Evolutionary conservation across 2,888 invertebrate genomes (phyloP).

Genomic region (Steinernema carpocapsae): DNA sequence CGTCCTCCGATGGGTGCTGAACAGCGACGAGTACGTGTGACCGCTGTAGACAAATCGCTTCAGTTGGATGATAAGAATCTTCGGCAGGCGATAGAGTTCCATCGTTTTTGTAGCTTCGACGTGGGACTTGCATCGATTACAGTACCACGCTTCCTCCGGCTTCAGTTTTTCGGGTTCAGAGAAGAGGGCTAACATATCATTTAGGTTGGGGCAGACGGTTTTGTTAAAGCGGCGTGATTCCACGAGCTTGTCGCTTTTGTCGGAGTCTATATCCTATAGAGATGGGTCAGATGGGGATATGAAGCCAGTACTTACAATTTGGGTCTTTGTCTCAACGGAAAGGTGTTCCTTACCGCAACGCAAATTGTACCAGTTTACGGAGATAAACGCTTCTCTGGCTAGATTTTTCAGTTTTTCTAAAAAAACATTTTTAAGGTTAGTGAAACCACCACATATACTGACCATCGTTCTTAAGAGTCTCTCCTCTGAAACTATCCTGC

Average conservation of each 20-base stretch:
- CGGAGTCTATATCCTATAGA: slow-evolving; percentile 33
- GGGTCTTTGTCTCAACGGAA: slow-evolving; percentile 70
- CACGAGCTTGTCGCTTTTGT: slow-evolving; percentile 12
- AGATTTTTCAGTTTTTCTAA: slow-evolving; percentile 43
- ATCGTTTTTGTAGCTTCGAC: slow-evolving; percentile 70
- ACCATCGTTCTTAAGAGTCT: slow-evolving; percentile 4
- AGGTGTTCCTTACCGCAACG: slow-evolving; percentile 70
- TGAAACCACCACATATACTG: background rate
- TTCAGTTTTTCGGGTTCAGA: slow-evolving; percentile 72
- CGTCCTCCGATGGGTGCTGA: slow-evolving; percentile 51
- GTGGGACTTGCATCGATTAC: slow-evolving; percentile 57
- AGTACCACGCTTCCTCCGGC: slow-evolving; percentile 72
- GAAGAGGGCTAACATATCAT: slow-evolving; percentile 67
- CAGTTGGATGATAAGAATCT: slow-evolving; percentile 70
- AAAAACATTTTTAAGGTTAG: background rate
- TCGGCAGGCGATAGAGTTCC: slow-evolving; percentile 69
- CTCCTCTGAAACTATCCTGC: slow-evolving; percentile 37
- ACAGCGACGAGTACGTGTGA: slow-evolving; percentile 37
- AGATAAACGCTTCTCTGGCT: slow-evolving; percentile 60
- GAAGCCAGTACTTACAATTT: slow-evolving; percentile 60
- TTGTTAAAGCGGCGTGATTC: slow-evolving; percentile 20
- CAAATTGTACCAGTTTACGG: slow-evolving; percentile 72
- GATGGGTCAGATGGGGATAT: background rate
- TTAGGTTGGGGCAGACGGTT: slow-evolving; percentile 4
- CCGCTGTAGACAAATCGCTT: slow-evolving; percentile 70